Percentiles rank a stretch among this genome's conserved stretches.
These are phyloP conservation scores for Sarcophilus harrisii DNA, from an alignment of 2,797 vertebrate genomes.

Conservation along the genomic window DNA sequence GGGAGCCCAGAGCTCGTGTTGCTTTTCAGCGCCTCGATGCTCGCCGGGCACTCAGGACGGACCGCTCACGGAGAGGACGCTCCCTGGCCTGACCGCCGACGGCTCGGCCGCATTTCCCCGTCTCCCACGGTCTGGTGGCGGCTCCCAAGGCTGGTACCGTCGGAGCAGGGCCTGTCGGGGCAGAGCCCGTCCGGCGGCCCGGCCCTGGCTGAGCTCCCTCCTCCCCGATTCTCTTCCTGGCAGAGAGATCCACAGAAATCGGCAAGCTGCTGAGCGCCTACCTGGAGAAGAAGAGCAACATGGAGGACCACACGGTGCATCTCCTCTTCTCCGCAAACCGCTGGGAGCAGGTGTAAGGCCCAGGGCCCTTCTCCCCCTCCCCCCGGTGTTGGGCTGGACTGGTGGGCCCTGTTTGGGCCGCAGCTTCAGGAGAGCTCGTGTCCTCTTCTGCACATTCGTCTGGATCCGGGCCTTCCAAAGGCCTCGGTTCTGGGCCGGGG, in stretches of 20 bases:
- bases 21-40: background rate
- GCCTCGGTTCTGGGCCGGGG: too few relatives aligned
- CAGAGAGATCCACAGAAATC: conserved; percentile 94
- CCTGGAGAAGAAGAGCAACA: conserved; percentile 90
- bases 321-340: conserved; percentile 97
- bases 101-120: background rate
- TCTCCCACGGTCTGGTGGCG: too few relatives aligned
- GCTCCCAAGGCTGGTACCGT: background rate
- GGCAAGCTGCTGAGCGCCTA: conserved; percentile 93
- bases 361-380: too few relatives aligned
- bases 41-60: background rate
- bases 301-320: conserved; percentile 96
- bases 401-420: too few relatives aligned
- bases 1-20: background rate
- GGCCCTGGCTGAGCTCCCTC: background rate
- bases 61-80: background rate
- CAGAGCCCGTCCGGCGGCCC: background rate
- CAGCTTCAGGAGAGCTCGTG: too few relatives aligned
- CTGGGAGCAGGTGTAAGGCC: conserved; percentile 95
- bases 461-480: too few relatives aligned
- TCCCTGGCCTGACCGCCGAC: background rate
- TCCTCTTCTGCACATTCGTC: too few relatives aligned
- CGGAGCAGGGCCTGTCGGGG: background rate
- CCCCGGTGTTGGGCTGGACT: too few relatives aligned
- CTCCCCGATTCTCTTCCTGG: background rate